Conservation (phyloP, 2,113 vertebrate genomes). For the Nestor notabilis region DNA sequence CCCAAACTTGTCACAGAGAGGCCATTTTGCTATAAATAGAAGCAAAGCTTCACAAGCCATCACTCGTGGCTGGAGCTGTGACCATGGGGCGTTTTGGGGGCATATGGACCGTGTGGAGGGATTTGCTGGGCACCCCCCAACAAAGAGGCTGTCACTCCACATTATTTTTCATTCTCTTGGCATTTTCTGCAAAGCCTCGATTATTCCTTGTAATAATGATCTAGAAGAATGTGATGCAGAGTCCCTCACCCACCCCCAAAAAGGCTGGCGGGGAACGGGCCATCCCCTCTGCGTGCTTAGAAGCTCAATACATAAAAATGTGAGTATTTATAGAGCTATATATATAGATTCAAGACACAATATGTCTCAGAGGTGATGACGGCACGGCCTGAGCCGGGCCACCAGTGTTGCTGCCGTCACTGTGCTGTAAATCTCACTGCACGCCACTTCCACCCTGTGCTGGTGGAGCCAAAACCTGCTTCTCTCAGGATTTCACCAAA, state of each 20-base stretch:
- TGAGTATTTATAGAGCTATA: not conserved
- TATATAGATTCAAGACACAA: not conserved
- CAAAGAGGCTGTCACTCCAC: not conserved
- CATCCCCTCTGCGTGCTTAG: rapidly evolving
- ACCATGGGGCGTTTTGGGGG: rapidly evolving
- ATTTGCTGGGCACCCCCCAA: not conserved
- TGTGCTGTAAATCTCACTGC: rapidly evolving
- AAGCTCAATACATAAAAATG: not conserved
- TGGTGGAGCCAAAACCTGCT: rapidly evolving
- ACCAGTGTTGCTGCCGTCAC: not conserved
- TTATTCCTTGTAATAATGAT: not conserved
- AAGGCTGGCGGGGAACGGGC: rapidly evolving
- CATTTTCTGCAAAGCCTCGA: not conserved
- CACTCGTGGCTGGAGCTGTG: rapidly evolving
- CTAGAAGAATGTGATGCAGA: rapidly evolving
- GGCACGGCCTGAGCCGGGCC: rapidly evolving
- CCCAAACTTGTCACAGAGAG: not conserved
- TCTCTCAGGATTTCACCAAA: rapidly evolving
- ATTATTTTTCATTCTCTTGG: not conserved
- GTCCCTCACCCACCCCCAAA: rapidly evolving
- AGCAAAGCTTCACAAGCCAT: not conserved
- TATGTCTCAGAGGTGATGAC: not conserved
- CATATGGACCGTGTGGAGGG: rapidly evolving
- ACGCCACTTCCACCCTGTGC: rapidly evolving
- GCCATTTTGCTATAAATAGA: not conserved